Evolutionary conservation across 1,140 invertebrate species (phyloP).

Genomic region (Vollenhovia emeryi): DNA sequence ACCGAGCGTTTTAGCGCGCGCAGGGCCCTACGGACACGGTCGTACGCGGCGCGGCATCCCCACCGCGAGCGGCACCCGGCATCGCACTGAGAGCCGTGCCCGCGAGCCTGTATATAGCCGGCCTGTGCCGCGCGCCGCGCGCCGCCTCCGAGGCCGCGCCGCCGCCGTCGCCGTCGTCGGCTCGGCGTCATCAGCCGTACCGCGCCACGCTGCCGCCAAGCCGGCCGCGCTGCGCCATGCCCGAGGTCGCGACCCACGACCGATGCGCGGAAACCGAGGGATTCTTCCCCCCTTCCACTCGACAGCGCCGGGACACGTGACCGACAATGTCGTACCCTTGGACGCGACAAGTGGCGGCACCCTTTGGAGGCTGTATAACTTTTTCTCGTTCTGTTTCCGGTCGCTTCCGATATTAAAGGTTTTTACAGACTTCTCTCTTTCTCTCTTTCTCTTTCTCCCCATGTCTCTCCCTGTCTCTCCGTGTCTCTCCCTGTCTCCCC

Average conservation of each 20-base stretch:
- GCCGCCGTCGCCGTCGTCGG: background rate
- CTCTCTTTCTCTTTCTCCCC: too few species aligned
- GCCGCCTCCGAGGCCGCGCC: background rate
- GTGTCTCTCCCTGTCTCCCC: too few species aligned
- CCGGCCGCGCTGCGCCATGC: background rate
- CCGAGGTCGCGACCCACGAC: conserved; percentile 21
- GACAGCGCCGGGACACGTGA: background rate
- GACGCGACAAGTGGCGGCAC: background rate
- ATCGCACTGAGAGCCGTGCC: conserved; percentile 70
- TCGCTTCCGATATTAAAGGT: too few species aligned
- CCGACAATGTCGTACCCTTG: background rate
- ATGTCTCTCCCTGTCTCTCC: too few species aligned
- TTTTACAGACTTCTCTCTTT: too few species aligned
- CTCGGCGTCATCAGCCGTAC: background rate
- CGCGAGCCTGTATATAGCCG: background rate
- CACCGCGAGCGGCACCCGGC: conserved; percentile 70
- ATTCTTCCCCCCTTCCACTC: background rate
- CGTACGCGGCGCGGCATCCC: conserved; percentile 61
- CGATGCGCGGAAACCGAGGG: background rate
- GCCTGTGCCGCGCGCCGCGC: conserved; percentile 5
- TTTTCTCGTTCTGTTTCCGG: background rate
- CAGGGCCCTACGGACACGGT: conserved; percentile 42
- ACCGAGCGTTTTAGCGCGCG: conserved; percentile 30
- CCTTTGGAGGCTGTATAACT: background rate
- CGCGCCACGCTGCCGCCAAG: background rate